Evolutionary conservation across 2,797 vertebrate genomes (phyloP), one percentile per base, ranked within the genome.

Genomic region (Avahi laniger): DNA sequence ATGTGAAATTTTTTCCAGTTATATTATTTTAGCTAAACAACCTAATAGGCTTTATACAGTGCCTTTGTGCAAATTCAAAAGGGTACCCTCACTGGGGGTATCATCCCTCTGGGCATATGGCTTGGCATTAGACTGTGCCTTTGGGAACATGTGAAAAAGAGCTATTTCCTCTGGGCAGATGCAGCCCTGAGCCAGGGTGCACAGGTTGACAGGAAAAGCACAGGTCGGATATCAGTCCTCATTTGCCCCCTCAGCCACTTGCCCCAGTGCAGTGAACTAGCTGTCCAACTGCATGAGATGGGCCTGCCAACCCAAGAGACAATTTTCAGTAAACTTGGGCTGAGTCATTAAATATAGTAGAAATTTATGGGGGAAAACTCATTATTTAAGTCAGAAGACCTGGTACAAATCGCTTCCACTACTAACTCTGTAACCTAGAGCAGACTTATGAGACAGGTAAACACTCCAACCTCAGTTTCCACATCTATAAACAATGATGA

Each of bases 11-110:
- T 76, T 90, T 65, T 65, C 30, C n/a, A 78, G 28, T 91, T 70
- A 83, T 28, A 33, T 84, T 88, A 50, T 93, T 88, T 95, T 76
- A 69, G 30, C 83, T 46, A 26, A 88, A 75, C 8, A 91, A 50
- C 46, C 65, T 43, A 75, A 76, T 11, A 11, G 46, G 14, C 30
- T 76, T 38, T 38, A 48, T 28, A 38, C 0, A 65, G 72, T n/a
- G 2, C 1, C 22, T 79, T 50, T 91, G 65, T 54, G 38, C n/a
- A 89, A 48, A 78, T 73, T 35, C 67, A 26, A 76, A 78, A 61
- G 38, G 11, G 2, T 63, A 30, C 6, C 7, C 76, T 17, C 41
- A 41, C 2, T 38, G 10, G 12, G 46, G 33, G 35, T 41, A 30
- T 76, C 20, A 76, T 15, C 38, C 2, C 35, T 78, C 65, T 89